Evolutionary conservation across 2,888 invertebrate genomes (phyloP).

Genomic region (Heteropelma amictum): DNA sequence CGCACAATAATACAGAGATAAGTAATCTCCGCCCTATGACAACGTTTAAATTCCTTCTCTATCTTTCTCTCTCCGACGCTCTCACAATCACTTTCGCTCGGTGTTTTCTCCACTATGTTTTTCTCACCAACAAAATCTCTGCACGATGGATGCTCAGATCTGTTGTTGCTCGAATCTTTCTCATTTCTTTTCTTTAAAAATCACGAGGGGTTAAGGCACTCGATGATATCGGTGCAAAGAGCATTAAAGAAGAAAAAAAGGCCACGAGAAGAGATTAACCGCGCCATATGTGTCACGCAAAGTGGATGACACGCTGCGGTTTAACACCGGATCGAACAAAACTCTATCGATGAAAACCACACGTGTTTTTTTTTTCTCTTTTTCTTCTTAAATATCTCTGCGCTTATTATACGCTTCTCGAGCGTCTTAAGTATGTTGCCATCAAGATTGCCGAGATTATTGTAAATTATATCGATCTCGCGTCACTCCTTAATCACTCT

Average conservation of each 20-base stretch:
- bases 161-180: constrained; percentile 5
- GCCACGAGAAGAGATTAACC: constrained; percentile 21
- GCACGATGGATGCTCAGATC: not conserved
- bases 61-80: not conserved
- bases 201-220: constrained; percentile 22
- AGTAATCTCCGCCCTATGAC: constrained; percentile 42
- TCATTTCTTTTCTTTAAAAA: not conserved
- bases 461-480: constrained; percentile 11
- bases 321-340: not conserved
- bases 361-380: constrained; percentile 7
- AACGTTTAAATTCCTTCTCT: constrained; percentile 17
- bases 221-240: constrained; percentile 7
- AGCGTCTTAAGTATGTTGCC: too few relatives aligned
- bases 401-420: constrained; percentile 1
- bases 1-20: constrained; percentile 38
- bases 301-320: not conserved
- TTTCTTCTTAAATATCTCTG: too few relatives aligned
- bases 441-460: constrained; percentile 1
- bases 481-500: constrained; percentile 3
- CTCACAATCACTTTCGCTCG: too few relatives aligned
- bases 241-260: not conserved
- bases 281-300: constrained; percentile 1
- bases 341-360: not conserved
- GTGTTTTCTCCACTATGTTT: constrained; percentile 18
- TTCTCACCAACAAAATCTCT: not conserved